Base-by-base conservation (phyloP, 2,797 vertebrate species). In the Fistularia commersonii region DNA sequence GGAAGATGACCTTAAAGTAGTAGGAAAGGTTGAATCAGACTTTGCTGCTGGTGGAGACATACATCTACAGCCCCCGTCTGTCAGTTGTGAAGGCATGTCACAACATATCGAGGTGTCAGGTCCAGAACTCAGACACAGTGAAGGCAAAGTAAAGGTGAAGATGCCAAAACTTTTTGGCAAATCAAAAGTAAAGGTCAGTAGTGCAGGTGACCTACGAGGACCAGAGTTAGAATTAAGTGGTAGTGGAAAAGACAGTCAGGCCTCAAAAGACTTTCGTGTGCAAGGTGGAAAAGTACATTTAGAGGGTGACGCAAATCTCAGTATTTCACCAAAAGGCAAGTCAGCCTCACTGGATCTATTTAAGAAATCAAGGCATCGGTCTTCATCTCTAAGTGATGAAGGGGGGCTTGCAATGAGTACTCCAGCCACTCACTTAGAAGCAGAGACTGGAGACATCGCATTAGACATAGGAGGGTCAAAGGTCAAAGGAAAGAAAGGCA, bases 141-240 rank as follows among this genome's bases (percentile, higher is more conserved):
- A 90, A 64, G 77, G 91, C 50, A 96, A 93, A 74, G 75, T 91
- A 48, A 97, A 93, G 54, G 82, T 93, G 33, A 98, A 95, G 69
- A 92, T 95, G 87, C 93, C 94, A 41, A 94, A 91, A 58, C 86
- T 98, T 3, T 98, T 98, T 81, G 90, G 90, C 35, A 98, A 95
- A 77, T 77, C 87, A n/a, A 97, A 95, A 64, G 84, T 78, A n/a
- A 96, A 97, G 37, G 85, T 90, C 0, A 57, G 87, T 41, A 91
- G 87, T 74, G 79, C 74, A 69, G 69, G 77, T 9, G 90, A 93
- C 0, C 36, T 87, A 0, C 72, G 69, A 0, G 92, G 86, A 8
- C 79, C 89, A 0, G 92, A 92, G 11, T 48, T 61, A 4, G 83
- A 81, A 6, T 59, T 87, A 0, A 83, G 88, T 3, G 77, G 81